Percentiles rank a stretch among this genome's conserved stretches.
Conservation (phyloP, 2,113 vertebrate genomes). For the Scopus umbretta region DNA sequence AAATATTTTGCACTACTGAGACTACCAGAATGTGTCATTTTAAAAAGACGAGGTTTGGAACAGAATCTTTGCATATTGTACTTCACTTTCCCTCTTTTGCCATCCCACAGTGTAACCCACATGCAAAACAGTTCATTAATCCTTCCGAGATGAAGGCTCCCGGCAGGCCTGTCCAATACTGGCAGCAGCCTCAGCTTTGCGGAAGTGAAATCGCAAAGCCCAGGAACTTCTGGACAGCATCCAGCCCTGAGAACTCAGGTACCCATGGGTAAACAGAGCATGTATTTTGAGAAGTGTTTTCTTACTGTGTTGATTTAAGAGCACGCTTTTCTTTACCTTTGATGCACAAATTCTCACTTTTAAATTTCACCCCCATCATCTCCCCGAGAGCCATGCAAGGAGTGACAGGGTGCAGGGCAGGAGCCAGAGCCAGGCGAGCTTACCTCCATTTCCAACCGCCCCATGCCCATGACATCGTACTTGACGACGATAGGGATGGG, state of each 20-base stretch:
- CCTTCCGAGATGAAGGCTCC: background rate
- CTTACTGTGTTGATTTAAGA: background rate
- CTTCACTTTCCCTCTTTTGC: background rate
- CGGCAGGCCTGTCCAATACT: background rate
- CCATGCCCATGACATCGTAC: constrained; percentile 99
- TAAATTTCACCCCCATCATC: background rate
- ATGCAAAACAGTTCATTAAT: background rate
- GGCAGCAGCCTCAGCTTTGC: background rate
- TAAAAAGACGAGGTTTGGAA: background rate
- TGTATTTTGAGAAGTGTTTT: background rate
- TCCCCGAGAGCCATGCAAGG: background rate
- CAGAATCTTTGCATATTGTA: background rate
- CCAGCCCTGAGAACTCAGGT: background rate
- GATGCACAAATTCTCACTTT: background rate
- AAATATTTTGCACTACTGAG: background rate
- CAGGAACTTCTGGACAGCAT: background rate
- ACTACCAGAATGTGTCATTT: background rate
- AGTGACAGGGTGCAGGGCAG: background rate
- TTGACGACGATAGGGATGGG: constrained; percentile 98
- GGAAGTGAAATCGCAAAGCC: background rate
- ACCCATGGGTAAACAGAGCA: background rate
- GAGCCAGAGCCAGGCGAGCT: background rate
- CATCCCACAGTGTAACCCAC: background rate
- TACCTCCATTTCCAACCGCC: constrained; percentile 99
- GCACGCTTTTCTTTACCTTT: background rate